Base-by-base conservation (phyloP, 2,797 vertebrate species). In the Pachyuromys duprasi region DNA sequence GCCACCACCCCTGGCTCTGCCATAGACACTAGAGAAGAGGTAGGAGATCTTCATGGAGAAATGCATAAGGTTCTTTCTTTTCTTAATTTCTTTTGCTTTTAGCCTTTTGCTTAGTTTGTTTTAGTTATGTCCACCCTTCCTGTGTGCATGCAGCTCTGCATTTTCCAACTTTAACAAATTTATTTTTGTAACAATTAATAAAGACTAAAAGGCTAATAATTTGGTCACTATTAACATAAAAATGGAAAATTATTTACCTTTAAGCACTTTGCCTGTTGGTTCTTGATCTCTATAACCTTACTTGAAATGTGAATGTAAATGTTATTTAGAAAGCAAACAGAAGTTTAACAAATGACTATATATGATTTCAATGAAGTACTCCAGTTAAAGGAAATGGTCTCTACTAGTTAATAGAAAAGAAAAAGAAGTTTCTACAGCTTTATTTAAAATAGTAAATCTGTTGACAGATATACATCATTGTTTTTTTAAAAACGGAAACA, bases 21-120 rank as follows among this genome's bases (percentile, higher is more conserved):
- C 99, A 99, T 99, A 98, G 99, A 99, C 99, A 99, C 99, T 98
- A 99, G 99, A 98, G 99, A 99, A 99, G 99, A 99, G 99, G 99
- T 99, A 99, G 98, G 99, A 99, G 99, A 99, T 98, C 99, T 99
- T 97, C 98, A 99, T 98, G 98, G 98, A 99, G 99, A 99, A 98
- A 99, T 99, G 99, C 99, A 99, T 99, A 99, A 99, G 99, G 99
- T 99, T 99, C 99, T 99, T 99, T 96, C 98, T 99, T 99, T 99
- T 99, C 98, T 98, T 99, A 98, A 98, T 98, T 99, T 98, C 98
- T 98, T 99, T 98, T 98, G 97, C 98, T 99, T 99, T 98, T 97
- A 98, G 97, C 98, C 98, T 98, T 98, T 98, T 98, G 98, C 98
- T 96, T 98, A 97, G 97, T 97, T 98, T 98, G 98, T 99, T 98